Conservation (phyloP, 1,140 invertebrate species). For the Solenopsis invicta region DNA sequence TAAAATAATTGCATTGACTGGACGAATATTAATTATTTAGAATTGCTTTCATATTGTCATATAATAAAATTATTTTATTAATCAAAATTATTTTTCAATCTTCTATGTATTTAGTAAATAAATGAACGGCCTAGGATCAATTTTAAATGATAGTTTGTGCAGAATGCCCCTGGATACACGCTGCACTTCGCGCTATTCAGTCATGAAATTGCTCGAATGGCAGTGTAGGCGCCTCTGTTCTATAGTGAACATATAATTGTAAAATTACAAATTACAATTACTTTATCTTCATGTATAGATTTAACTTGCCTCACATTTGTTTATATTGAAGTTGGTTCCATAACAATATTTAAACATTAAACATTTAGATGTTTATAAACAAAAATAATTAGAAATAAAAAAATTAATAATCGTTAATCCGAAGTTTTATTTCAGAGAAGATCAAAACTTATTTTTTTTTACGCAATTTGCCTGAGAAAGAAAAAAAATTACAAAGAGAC, state of each 20-base stretch:
- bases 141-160: neutral
- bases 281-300: neutral
- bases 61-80: too few relatives aligned
- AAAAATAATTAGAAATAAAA: neutral
- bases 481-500: neutral
- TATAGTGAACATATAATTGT: neutral
- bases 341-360: neutral
- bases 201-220: slow-evolving; percentile 39
- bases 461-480: neutral
- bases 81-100: too few relatives aligned
- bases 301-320: neutral
- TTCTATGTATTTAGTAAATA: slow-evolving; percentile 10
- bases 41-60: too few relatives aligned
- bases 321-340: neutral
- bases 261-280: neutral
- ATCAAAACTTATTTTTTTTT: neutral
- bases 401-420: neutral
- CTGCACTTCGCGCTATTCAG: slow-evolving; percentile 27
- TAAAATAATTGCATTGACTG: too few relatives aligned
- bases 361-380: neutral
- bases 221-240: slow-evolving; percentile 14
- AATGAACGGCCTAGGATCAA: neutral
- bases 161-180: slow-evolving; percentile 15
- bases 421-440: neutral
- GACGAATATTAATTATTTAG: too few relatives aligned